These are phyloP conservation scores for Eutolmus rufibarbis DNA, from an alignment of 2,888 invertebrate genomes.

Conservation along the genomic window DNA sequence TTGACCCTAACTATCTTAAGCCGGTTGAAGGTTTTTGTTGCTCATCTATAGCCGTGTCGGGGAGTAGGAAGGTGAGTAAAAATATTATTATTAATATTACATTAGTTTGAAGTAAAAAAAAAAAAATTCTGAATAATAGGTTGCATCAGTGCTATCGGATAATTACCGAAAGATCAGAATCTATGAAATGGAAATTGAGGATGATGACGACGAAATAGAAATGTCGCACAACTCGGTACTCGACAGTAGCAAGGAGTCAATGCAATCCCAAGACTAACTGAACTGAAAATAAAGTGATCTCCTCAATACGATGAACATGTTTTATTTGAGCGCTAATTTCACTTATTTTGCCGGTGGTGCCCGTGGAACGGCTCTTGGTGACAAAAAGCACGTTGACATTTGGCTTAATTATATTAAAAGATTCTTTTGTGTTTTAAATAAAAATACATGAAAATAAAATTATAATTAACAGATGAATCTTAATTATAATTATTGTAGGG, in stretches of 20 bases:
- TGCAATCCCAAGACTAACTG: slow-evolving; percentile 48
- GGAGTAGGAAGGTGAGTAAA: slow-evolving; percentile 66
- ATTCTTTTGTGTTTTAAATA: slow-evolving; percentile 47
- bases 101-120: background rate
- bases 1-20: slow-evolving; percentile 67
- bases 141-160: slow-evolving; percentile 84
- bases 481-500: slow-evolving; percentile 46
- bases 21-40: slow-evolving; percentile 73
- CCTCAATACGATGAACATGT: slow-evolving; percentile 34
- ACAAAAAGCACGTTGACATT: slow-evolving; percentile 44
- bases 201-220: slow-evolving; percentile 84
- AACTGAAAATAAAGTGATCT: slow-evolving; percentile 31
- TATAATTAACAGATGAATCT: slow-evolving; percentile 48
- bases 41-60: slow-evolving; percentile 81
- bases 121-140: slow-evolving; percentile 56
- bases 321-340: slow-evolving; percentile 25
- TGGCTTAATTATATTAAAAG: slow-evolving; percentile 44
- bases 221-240: slow-evolving; percentile 59
- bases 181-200: slow-evolving; percentile 93
- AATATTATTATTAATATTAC: background rate
- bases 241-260: slow-evolving; percentile 60
- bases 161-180: slow-evolving; percentile 81
- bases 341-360: background rate
- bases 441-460: slow-evolving; percentile 49
- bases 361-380: background rate